A percentile compares a stretch with the other conserved stretches of the same genome.
These are phyloP conservation scores for Pyrrhura leucotis DNA, from an alignment of 2,797 vertebrate genomes.

Conservation along the genomic window DNA sequence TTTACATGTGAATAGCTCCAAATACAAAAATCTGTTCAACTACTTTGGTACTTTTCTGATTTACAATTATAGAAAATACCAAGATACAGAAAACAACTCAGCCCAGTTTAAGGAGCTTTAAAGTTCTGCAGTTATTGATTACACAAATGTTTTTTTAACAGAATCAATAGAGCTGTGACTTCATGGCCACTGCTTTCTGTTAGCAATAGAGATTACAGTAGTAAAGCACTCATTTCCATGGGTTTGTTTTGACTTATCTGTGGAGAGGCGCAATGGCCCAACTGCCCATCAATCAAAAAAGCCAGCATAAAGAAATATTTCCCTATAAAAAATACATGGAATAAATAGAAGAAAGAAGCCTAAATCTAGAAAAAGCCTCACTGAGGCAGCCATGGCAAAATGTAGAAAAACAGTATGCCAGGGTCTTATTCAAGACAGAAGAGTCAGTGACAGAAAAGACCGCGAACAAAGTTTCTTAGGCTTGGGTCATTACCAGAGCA, in stretches of 20 bases:
- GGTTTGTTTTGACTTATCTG: background rate
- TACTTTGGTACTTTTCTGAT: background rate
- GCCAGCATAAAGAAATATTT: background rate
- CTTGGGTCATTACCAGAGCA: background rate
- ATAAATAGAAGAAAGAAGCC: background rate
- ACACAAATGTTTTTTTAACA: background rate
- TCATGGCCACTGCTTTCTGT: background rate
- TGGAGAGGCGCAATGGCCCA: background rate
- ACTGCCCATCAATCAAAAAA: background rate
- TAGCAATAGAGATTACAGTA: background rate
- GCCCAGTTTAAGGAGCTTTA: background rate
- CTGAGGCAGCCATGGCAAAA: background rate
- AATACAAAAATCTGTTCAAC: background rate
- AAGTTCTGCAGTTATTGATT: background rate
- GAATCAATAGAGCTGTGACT: background rate
- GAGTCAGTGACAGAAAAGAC: background rate
- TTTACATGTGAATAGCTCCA: background rate
- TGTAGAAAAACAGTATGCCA: background rate
- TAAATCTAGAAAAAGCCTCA: background rate
- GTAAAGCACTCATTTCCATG: background rate
- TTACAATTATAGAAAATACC: background rate
- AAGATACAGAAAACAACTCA: background rate
- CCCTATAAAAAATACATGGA: background rate
- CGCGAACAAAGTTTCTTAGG: background rate
- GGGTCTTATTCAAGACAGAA: background rate